phyloP scores from a whole-genome alignment of 2,113 vertebrate genomes.

The Barbus barbus region DNA sequence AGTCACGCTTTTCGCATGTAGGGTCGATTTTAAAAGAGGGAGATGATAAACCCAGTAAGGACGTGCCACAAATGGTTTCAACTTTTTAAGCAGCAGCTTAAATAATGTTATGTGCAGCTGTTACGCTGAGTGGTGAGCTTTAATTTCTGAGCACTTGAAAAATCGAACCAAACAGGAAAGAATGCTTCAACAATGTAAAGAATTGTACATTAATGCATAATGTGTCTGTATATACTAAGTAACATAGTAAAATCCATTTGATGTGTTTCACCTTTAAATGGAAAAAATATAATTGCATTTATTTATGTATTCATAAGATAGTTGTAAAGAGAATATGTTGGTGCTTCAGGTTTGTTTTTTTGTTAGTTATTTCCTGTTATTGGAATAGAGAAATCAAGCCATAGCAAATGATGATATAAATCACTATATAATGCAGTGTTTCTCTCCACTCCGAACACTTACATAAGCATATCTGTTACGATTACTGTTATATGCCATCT shows the following conservation, averaged over 20 bases:
- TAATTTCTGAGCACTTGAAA: slow-evolving; percentile 43
- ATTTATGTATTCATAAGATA: slow-evolving; percentile 57
- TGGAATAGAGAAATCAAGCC: slow-evolving; percentile 41
- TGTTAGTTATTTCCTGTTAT: slow-evolving; percentile 33
- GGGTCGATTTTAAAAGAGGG: slow-evolving; percentile 2
- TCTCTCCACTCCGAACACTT: slow-evolving; percentile 4
- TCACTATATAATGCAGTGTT: slow-evolving; percentile 33
- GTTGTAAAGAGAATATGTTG: slow-evolving; percentile 45
- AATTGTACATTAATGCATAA: slow-evolving; percentile 39
- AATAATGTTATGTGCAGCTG: slow-evolving; percentile 5
- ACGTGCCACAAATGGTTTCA: background rate
- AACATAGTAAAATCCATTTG: slow-evolving; percentile 37
- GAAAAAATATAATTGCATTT: slow-evolving; percentile 44
- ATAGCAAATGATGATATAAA: slow-evolving; percentile 47
- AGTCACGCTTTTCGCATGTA: slow-evolving; percentile 21
- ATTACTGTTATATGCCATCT: slow-evolving; percentile 6
- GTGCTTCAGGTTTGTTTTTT: slow-evolving; percentile 53
- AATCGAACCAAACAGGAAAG: slow-evolving; percentile 29
- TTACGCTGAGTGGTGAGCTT: slow-evolving; percentile 48
- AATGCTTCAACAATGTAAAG: slow-evolving; percentile 31
- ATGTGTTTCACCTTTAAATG: slow-evolving; percentile 38
- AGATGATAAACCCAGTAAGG: background rate
- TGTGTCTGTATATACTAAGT: slow-evolving; percentile 46
- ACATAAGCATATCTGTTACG: slow-evolving; percentile 13
- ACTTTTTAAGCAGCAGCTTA: slow-evolving; percentile 10